Evolutionary conservation across 2,888 invertebrate genomes (phyloP).

Genomic region (Ophion costatus): DNA sequence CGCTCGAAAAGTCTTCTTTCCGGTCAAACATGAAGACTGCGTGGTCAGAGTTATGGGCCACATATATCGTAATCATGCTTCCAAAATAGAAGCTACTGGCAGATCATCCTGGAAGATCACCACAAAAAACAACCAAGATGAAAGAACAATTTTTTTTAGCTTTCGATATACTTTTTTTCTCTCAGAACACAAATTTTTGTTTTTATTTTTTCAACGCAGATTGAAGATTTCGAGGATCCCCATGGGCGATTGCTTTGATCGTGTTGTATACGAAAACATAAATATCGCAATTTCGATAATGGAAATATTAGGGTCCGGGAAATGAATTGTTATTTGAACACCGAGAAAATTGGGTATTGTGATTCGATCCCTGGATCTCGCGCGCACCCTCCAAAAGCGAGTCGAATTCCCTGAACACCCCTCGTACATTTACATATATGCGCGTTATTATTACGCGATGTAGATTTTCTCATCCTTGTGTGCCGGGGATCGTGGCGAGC

Average conservation of each 20-base stretch:
- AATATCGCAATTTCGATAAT: neutral
- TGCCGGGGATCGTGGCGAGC: neutral
- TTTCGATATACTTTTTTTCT: too few species aligned
- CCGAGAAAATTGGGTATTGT: constrained; percentile 12
- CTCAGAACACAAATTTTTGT: neutral
- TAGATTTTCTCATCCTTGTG: neutral
- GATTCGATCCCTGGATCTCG: constrained; percentile 16
- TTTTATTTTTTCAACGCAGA: neutral
- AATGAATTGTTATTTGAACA: constrained; percentile 9
- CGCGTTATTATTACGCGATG: neutral
- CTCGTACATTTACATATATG: neutral
- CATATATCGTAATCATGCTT: too few species aligned
- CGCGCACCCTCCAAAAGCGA: neutral
- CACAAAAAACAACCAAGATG: too few species aligned
- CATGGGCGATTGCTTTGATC: neutral
- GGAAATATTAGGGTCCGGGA: neutral
- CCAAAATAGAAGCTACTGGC: too few species aligned
- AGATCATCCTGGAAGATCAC: too few species aligned
- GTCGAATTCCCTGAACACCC: neutral
- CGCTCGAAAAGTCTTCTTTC: too few species aligned
- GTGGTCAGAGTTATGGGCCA: too few species aligned
- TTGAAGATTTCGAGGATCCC: neutral
- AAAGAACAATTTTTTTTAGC: too few species aligned
- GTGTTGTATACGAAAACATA: neutral
- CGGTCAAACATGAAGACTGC: too few species aligned